Evolutionary conservation across 2,113 vertebrate genomes (phyloP).

Genomic region (Cryptotis parvus): DNA sequence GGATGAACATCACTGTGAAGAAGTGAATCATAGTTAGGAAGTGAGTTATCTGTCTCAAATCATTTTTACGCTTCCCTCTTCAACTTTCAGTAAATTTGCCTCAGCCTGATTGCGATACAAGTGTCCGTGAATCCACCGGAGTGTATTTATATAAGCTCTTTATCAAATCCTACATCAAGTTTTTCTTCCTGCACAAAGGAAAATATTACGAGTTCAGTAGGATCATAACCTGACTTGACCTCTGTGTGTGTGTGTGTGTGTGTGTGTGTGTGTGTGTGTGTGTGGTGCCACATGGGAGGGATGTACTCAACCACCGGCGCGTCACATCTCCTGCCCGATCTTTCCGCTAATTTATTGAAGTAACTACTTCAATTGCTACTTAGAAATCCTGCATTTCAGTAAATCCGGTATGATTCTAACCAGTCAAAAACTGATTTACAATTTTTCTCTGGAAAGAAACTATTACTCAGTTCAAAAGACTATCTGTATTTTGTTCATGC

Average conservation of each 20-base stretch:
- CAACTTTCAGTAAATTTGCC: background rate
- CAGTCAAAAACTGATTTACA: background rate
- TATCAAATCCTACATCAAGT: background rate
- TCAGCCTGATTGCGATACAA: background rate
- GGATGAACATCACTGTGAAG: constrained; percentile 92
- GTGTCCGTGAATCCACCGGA: background rate
- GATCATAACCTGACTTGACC: background rate
- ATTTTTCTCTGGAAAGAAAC: background rate
- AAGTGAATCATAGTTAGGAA: constrained; percentile 22
- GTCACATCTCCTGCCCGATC: no score
- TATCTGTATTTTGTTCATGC: background rate
- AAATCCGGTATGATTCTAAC: background rate
- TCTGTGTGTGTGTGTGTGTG: no score
- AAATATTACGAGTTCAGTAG: background rate
- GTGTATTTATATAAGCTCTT: background rate
- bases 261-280: no score
- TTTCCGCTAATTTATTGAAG: background rate
- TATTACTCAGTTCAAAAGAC: background rate
- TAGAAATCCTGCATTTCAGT: background rate
- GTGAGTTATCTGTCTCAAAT: background rate
- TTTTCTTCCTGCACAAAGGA: background rate
- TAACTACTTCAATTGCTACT: background rate
- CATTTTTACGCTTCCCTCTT: background rate
- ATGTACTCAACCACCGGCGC: no score
- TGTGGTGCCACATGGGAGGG: no score